These are phyloP conservation scores for Hetaerina titia DNA, from an alignment of 2,888 invertebrate genomes.

Conservation along the genomic window DNA sequence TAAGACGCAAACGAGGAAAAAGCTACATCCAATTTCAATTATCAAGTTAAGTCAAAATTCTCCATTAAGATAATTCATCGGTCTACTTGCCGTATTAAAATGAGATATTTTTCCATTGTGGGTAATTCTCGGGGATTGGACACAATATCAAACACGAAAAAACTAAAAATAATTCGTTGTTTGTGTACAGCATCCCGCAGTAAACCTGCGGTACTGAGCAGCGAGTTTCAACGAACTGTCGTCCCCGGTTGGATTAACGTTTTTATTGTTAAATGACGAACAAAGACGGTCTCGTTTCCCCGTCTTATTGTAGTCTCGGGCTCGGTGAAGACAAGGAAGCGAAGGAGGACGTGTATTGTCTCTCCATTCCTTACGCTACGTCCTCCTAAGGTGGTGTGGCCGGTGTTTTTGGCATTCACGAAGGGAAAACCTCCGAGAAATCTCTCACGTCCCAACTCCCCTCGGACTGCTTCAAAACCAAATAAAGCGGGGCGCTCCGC, in stretches of 20 bases:
- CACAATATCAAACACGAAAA: background rate
- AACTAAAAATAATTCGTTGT: background rate
- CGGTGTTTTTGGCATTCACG: background rate
- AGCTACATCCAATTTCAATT: background rate
- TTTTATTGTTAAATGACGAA: background rate
- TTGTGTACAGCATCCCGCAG: background rate
- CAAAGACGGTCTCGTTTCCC: background rate
- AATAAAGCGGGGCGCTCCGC: background rate
- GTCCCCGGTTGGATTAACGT: slow-evolving; percentile 5
- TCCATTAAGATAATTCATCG: background rate
- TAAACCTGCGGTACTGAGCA: background rate
- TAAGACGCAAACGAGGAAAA: background rate
- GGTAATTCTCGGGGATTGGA: background rate
- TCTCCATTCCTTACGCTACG: background rate
- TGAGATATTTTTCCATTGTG: background rate
- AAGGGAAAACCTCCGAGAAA: background rate
- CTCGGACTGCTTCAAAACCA: slow-evolving; percentile 30
- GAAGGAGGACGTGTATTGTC: slow-evolving; percentile 14
- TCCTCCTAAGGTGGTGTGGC: background rate
- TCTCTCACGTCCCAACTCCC: slow-evolving; percentile 31
- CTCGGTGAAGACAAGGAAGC: background rate
- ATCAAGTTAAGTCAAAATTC: background rate
- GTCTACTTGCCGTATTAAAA: background rate
- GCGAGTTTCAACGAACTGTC: background rate
- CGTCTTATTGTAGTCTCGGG: background rate